These are phyloP conservation scores for Gibbula magus DNA, from an alignment of 2,888 invertebrate genomes.

Conservation along the genomic window DNA sequence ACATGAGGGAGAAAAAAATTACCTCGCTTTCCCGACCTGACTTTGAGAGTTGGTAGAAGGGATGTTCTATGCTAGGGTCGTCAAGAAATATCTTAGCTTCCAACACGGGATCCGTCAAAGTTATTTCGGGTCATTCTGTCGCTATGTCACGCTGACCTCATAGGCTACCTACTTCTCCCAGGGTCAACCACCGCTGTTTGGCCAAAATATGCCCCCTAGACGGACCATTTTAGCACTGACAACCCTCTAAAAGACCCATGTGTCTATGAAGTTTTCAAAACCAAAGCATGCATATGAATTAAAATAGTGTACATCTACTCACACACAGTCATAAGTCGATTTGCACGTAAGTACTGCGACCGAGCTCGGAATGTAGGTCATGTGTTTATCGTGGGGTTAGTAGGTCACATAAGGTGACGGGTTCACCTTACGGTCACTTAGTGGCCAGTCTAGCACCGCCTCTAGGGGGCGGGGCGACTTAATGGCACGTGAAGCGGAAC, in stretches of 20 bases:
- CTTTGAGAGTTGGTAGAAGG: background rate
- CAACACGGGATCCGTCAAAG: background rate
- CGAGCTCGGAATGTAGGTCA: constrained; percentile 20
- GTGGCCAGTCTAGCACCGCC: background rate
- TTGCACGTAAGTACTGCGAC: constrained; percentile 25
- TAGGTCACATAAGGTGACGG: constrained; percentile 25
- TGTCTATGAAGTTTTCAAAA: background rate
- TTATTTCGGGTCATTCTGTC: constrained; percentile 10
- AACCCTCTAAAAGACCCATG: background rate
- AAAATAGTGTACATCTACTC: background rate
- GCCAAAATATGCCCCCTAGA: background rate
- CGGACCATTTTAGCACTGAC: background rate
- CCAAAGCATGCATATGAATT: background rate
- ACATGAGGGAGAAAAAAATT: background rate
- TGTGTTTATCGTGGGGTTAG: constrained; percentile 18
- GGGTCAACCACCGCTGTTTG: constrained; percentile 8
- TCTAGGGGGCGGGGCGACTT: background rate
- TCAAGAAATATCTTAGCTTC: background rate
- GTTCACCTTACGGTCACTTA: constrained; percentile 12
- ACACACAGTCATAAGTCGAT: constrained; percentile 2
- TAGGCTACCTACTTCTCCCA: background rate
- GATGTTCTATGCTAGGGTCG: background rate
- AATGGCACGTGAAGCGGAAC: no score
- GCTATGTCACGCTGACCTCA: background rate
- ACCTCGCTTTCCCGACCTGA: background rate